phyloP scores from a whole-genome alignment of 1,140 invertebrate species.

The Drosophila subobscura region DNA sequence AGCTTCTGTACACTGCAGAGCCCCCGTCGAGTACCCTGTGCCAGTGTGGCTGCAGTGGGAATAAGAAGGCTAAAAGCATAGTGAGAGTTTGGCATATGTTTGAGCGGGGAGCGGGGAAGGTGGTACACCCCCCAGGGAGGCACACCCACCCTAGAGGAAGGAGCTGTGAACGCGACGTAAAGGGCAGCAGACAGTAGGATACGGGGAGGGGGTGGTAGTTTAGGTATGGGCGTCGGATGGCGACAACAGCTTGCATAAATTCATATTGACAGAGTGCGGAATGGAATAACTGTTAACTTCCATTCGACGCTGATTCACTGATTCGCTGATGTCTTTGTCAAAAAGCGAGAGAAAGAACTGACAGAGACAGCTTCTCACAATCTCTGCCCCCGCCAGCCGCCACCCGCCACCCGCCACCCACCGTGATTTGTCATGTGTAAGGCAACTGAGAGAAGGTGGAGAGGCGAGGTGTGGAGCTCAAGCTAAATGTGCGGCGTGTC shows the following conservation, averaged over 20 bases:
- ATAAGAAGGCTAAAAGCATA: slow-evolving; percentile 35
- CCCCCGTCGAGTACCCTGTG: slow-evolving; percentile 4
- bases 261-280: slow-evolving; percentile 74
- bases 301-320: slow-evolving; percentile 54
- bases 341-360: slow-evolving; percentile 45
- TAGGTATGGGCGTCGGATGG: neutral
- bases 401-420: neutral
- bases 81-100: slow-evolving; percentile 51
- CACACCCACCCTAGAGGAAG: neutral
- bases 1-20: too few species aligned
- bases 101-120: slow-evolving; percentile 8
- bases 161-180: slow-evolving; percentile 2
- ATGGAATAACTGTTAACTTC: slow-evolving; percentile 70
- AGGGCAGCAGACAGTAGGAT: neutral
- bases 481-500: slow-evolving; percentile 43
- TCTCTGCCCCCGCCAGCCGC: slow-evolving; percentile 1
- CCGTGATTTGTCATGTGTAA: slow-evolving; percentile 67
- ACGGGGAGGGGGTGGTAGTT: neutral
- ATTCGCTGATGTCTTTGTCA: slow-evolving; percentile 68
- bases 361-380: slow-evolving; percentile 28
- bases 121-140: slow-evolving; percentile 1
- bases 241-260: slow-evolving; percentile 78
- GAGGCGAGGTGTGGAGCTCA: slow-evolving; percentile 34
- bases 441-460: neutral
- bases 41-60: neutral